A percentile compares a stretch with the other conserved stretches of the same genome.
Conservation (phyloP, 2,888 invertebrate genomes). For the Odontocerum albicorne region DNA sequence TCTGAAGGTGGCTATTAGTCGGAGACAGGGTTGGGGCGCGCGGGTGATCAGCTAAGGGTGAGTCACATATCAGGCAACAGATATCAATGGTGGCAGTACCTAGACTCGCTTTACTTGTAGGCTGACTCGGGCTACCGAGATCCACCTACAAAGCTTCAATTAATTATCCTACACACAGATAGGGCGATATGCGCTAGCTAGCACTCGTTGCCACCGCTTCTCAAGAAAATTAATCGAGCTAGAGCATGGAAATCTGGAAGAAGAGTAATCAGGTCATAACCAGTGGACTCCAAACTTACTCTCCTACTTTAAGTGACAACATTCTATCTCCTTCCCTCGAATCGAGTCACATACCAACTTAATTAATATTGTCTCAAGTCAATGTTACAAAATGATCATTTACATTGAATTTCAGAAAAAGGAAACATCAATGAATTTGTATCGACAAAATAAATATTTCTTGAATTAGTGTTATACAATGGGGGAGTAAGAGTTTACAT, state of each 20-base stretch:
- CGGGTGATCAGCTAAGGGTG: constrained; percentile 17
- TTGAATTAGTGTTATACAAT: too few species aligned
- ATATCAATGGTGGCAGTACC: constrained; percentile 49
- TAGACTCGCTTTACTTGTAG: constrained; percentile 40
- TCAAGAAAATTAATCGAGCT: constrained; percentile 70
- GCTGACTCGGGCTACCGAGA: constrained; percentile 14
- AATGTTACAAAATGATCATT: too few species aligned
- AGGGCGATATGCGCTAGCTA: constrained; percentile 56
- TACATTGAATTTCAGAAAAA: too few species aligned
- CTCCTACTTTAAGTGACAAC: too few species aligned
- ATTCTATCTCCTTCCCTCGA: too few species aligned
- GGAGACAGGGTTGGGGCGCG: constrained; percentile 4
- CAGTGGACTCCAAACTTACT: too few species aligned
- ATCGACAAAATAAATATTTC: too few species aligned
- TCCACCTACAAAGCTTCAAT: constrained; percentile 22
- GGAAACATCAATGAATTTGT: too few species aligned
- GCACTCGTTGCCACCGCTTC: constrained; percentile 61
- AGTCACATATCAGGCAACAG: constrained; percentile 45
- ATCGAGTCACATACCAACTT: too few species aligned
- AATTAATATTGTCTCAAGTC: too few species aligned
- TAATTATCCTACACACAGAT: constrained; percentile 40
- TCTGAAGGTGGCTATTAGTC: constrained; percentile 17
- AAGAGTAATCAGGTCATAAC: constrained; percentile 47
- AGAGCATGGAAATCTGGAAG: constrained; percentile 79
- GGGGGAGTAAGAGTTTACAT: too few species aligned